Conservation (phyloP, 2,888 invertebrate genomes). For the Orthonevra nobilis region DNA sequence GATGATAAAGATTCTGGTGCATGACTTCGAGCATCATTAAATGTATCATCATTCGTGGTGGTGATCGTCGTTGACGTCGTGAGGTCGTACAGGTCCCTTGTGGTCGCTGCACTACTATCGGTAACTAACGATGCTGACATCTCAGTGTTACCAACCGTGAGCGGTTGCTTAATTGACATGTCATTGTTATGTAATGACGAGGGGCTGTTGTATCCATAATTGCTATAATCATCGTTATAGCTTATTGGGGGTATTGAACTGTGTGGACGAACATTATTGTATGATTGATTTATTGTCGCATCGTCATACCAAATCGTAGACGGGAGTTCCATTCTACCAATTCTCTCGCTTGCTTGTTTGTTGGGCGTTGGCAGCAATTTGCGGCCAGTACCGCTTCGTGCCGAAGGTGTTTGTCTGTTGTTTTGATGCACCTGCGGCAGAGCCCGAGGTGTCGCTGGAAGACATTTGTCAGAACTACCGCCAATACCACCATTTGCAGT, state of each 20-base stretch:
- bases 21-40: conserved; percentile 67
- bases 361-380: conserved; percentile 66
- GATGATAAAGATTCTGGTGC: conserved; percentile 26
- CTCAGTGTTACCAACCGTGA: background rate
- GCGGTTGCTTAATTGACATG: conserved; percentile 1
- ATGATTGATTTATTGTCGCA: conserved; percentile 67
- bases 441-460: conserved; percentile 73
- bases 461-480: conserved; percentile 83
- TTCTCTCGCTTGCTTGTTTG: too few species aligned
- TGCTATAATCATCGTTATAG: conserved; percentile 87
- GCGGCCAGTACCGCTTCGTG: conserved; percentile 70
- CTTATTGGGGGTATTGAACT: conserved; percentile 76
- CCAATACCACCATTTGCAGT: conserved; percentile 83
- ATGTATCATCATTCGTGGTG: conserved; percentile 76
- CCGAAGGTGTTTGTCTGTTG: conserved; percentile 71
- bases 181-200: background rate
- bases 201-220: conserved; percentile 74
- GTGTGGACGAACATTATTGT: conserved; percentile 73
- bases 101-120: conserved; percentile 39
- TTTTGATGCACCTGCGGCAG: conserved; percentile 73
- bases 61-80: conserved; percentile 72
- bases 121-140: conserved; percentile 4
- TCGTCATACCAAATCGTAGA: conserved; percentile 60
- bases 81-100: conserved; percentile 39
- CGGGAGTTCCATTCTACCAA: too few species aligned